Evolutionary conservation across 1,140 invertebrate genomes (phyloP), one percentile per base, ranked within the genome.

Genomic region (Meteorus sp.): DNA sequence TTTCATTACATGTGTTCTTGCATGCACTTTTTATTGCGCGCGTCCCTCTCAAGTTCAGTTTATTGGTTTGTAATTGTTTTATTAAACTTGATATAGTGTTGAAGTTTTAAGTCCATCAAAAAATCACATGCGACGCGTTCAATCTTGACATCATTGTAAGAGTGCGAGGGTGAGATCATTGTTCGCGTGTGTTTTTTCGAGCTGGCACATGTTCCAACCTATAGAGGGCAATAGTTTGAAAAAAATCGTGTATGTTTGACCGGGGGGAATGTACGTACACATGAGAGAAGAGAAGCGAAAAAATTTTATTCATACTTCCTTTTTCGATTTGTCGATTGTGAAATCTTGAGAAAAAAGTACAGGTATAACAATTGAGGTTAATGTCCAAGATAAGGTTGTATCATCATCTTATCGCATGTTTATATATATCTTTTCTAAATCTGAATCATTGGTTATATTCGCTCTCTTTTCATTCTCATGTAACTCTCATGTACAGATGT

Each of bases 291-390:
- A 45, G 33, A 43, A 15, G 33, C n/a, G n/a, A n/a, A n/a, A n/a
- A n/a, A n/a, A n/a, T n/a, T n/a, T n/a, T n/a, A n/a, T n/a, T 13
- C 22, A 47, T 50, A 22, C 56, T 43, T 51, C 35, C 25, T 39
- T 58, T 51, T 58, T 58, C 51, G 45, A 58, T 58, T 58, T 47
- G 51, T 58, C 33, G 35, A 58, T 50, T 58, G 56, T 39, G 48
- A 25, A 58, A 58, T 23, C 23, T 58, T 58, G 35, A 31, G 29
- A 56, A 50, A 43, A 51, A 51, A 58, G 13, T 47, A 29, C n/a
- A 41, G 27, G 17, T 27, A 31, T 15, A 25, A 19, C 39, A 2
- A 25, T 35, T 39, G 47, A 58, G 56, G 33, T 41, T 39, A 58
- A 39, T 51, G 33, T 51, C 2, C 17, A n/a, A 7, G 41, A 17